Evolutionary conservation across 1,140 invertebrate species (phyloP).

Genomic region (Danaus melanippus): DNA sequence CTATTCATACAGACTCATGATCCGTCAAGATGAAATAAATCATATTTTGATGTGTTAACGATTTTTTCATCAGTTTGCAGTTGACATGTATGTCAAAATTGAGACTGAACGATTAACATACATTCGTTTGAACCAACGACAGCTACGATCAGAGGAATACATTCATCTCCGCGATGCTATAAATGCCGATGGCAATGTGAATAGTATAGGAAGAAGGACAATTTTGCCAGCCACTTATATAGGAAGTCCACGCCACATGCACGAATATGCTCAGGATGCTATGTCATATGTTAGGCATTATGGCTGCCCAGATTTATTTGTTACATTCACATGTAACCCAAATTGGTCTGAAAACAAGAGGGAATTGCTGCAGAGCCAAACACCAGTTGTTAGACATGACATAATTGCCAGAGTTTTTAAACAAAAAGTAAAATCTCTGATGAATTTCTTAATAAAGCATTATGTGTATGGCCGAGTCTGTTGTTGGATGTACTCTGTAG

Average conservation of each 20-base stretch:
- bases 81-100: conserved; percentile 56
- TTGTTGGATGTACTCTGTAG: no score
- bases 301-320: conserved; percentile 55
- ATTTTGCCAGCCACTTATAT: conserved; percentile 47
- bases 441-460: conserved; percentile 59
- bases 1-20: conserved; percentile 35
- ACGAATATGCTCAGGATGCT: conserved; percentile 58
- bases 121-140: conserved; percentile 45
- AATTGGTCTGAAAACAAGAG: conserved; percentile 55
- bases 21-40: conserved; percentile 25
- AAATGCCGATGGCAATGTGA: conserved; percentile 23
- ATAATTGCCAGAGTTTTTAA: conserved; percentile 64
- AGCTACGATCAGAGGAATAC: conserved; percentile 40
- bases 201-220: conserved; percentile 26
- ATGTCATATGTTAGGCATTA: conserved; percentile 51
- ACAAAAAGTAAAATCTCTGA: conserved; percentile 63
- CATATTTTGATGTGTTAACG: no score
- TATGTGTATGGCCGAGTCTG: conserved; percentile 38
- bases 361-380: conserved; percentile 40
- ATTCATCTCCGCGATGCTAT: conserved; percentile 25
- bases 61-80: conserved; percentile 31
- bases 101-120: conserved; percentile 44
- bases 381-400: conserved; percentile 41
- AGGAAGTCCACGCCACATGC: conserved; percentile 52
- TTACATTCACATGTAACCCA: conserved; percentile 69